Base-by-base conservation (phyloP, 1,140 invertebrate genomes). In the Augochlora pura region DNA sequence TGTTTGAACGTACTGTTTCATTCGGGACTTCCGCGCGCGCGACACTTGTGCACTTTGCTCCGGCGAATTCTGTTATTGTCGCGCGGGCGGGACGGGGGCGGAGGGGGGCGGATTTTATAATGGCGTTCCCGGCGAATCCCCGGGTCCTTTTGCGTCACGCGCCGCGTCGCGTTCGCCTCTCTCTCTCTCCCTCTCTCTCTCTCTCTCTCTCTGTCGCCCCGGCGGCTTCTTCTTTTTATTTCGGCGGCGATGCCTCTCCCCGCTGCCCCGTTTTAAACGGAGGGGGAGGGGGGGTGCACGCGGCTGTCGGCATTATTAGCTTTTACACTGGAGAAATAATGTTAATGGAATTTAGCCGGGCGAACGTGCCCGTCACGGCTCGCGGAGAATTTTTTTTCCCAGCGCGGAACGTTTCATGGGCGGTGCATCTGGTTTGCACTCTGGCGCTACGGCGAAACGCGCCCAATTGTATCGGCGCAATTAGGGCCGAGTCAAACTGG, bases 1-100 rank as follows among this genome's bases (percentile, higher is more conserved):
- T 64, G 42, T 71, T 77, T 52, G 42, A 77, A 42, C 67, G 32
- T 21, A 46, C 18, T 60, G 25, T 49, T 49, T 4, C 59, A 23
- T 21, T 64, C 46, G 59, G 18, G 49, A 71, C 32, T n/a, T 23
- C 25, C 10, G 27, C 10, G 27, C 16, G 27, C 16, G 25, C 21
- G 42, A n/a, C 74, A 27, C 18, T 69, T n/a, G 54, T 64, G 63
- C 60, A 63, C 27, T 63, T 66, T 25, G 42, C 65, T 12, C 7
- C 18, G 23, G 23, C 23, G 46, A 18, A 18, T 27, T 27, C 46
- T 49, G 23, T 52, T 64, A 42, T 39, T 68, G 46, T 68, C 23
- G 23, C 16, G n/a, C n/a, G n/a, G n/a, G n/a, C n/a, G n/a, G n/a
- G n/a, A n/a, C n/a, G n/a, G 42, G 49, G 18, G 49, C 49, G 14